A percentile compares a stretch with the other conserved stretches of the same genome.
phyloP scores from a whole-genome alignment of 2,888 invertebrate species.

The Gastracanthus pulcherrimus region DNA sequence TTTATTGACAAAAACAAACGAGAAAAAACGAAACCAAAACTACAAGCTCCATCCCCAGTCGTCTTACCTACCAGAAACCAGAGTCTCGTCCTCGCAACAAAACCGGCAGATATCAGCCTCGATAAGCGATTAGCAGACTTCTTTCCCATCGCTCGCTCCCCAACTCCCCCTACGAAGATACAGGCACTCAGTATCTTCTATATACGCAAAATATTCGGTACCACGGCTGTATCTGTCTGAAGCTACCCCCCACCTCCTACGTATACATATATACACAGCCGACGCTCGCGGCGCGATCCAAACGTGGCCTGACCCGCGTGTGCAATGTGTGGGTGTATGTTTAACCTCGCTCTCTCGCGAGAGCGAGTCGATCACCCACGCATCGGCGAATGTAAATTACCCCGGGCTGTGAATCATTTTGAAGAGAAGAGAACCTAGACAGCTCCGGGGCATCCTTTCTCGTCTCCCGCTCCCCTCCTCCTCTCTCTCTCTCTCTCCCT shows the following conservation, averaged over 20 bases:
- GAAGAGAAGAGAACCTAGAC: constrained; percentile 67
- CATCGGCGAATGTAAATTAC: constrained; percentile 75
- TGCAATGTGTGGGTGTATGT: constrained; percentile 75
- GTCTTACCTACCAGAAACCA: not conserved
- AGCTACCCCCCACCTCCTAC: too few species aligned
- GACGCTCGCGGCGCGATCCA: constrained; percentile 6
- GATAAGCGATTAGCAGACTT: constrained; percentile 38
- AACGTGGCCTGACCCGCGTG: constrained; percentile 28
- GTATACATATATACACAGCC: not conserved
- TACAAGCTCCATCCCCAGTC: too few species aligned
- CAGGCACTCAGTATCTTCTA: not conserved
- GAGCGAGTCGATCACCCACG: constrained; percentile 62
- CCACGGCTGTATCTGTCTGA: too few species aligned
- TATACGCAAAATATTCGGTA: constrained; percentile 38
- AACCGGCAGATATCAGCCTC: not conserved
- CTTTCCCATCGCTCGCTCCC: constrained; percentile 2
- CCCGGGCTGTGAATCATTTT: constrained; percentile 77
- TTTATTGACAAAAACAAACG: too few species aligned
- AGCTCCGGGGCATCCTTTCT: constrained; percentile 63
- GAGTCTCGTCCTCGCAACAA: not conserved
- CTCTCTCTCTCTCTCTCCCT: too few species aligned
- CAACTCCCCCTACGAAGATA: not conserved
- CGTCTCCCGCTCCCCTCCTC: too few species aligned
- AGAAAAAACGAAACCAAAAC: too few species aligned
- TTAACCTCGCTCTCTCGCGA: constrained; percentile 77